A percentile compares a stretch with the other conserved stretches of the same genome.
Evolutionary conservation across 2,888 invertebrate species (phyloP).

Genomic region (Lithophane ornitopus): DNA sequence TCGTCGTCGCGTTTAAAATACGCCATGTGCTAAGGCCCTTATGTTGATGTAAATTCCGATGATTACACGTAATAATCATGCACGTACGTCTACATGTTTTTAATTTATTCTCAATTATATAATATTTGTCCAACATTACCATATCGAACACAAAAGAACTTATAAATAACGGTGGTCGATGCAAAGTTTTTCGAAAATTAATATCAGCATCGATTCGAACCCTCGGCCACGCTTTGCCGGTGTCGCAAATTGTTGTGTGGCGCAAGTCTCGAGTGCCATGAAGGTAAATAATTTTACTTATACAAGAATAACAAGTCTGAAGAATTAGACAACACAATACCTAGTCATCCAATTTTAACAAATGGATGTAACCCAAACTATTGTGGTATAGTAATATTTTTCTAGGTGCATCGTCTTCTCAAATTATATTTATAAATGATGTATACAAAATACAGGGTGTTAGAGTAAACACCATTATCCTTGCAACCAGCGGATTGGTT

Average conservation of each 20-base stretch:
- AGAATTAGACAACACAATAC: neutral
- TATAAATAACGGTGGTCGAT: slow-evolving; percentile 62
- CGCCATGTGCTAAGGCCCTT: too few relatives aligned
- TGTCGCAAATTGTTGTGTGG: slow-evolving; percentile 49
- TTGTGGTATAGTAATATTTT: too few relatives aligned
- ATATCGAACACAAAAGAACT: slow-evolving; percentile 37
- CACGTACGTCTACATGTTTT: neutral
- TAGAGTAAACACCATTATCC: too few relatives aligned
- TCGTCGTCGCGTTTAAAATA: too few relatives aligned
- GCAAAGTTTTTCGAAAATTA: slow-evolving; percentile 74
- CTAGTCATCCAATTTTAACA: too few relatives aligned
- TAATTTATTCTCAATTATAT: neutral
- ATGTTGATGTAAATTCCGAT: neutral
- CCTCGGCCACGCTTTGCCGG: slow-evolving; percentile 63
- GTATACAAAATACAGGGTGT: too few relatives aligned
- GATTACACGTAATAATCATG: neutral
- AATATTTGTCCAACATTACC: neutral
- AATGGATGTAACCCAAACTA: neutral
- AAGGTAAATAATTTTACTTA: neutral
- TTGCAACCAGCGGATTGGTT: too few relatives aligned
- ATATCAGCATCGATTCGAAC: slow-evolving; percentile 72
- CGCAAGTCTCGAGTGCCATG: slow-evolving; percentile 22
- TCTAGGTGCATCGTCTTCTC: too few relatives aligned
- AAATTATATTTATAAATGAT: too few relatives aligned
- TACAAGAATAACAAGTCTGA: neutral